These are phyloP conservation scores for Chlorops oryzae DNA, from an alignment of 1,140 invertebrate species.

Conservation along the genomic window DNA sequence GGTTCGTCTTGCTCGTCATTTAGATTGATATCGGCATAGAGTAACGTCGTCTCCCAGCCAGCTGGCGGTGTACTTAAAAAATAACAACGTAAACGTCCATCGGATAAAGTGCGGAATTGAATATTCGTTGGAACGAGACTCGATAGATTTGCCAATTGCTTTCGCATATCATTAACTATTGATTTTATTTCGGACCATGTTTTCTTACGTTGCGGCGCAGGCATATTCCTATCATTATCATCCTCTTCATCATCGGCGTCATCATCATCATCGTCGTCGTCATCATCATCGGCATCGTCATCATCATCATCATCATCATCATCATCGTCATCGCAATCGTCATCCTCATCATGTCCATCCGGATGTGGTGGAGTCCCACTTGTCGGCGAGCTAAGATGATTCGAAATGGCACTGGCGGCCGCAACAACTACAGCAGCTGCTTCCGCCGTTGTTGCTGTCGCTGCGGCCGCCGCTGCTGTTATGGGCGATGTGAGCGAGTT, in stretches of 20 bases:
- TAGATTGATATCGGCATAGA: conserved; percentile 72
- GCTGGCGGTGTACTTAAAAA: conserved; percentile 80
- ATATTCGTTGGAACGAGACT: conserved; percentile 72
- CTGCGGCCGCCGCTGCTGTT: conserved; percentile 37
- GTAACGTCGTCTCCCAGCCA: conserved; percentile 79
- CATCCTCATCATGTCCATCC: conserved; percentile 35
- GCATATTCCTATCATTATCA: conserved; percentile 32
- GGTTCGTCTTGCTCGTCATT: conserved; percentile 24
- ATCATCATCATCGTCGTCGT: conserved; percentile 22
- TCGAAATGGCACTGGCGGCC: conserved; percentile 35
- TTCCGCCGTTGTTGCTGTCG: conserved; percentile 38
- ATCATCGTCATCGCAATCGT: conserved; percentile 19
- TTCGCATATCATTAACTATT: conserved; percentile 74
- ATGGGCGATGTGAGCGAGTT: conserved; percentile 44
- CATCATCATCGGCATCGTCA: conserved; percentile 30
- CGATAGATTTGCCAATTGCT: conserved; percentile 68
- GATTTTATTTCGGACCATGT: conserved; percentile 75
- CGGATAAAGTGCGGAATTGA: conserved; percentile 68
- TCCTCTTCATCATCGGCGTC: conserved; percentile 37
- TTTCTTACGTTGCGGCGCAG: conserved; percentile 46
- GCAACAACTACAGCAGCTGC: conserved; percentile 39
- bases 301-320: conserved; percentile 38
- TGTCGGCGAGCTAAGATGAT: conserved; percentile 38
- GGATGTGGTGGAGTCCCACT: conserved; percentile 43
- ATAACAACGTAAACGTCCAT: conserved; percentile 77